Conservation (phyloP, 2,888 invertebrate species). For the Acanthoscelides obtectus region DNA sequence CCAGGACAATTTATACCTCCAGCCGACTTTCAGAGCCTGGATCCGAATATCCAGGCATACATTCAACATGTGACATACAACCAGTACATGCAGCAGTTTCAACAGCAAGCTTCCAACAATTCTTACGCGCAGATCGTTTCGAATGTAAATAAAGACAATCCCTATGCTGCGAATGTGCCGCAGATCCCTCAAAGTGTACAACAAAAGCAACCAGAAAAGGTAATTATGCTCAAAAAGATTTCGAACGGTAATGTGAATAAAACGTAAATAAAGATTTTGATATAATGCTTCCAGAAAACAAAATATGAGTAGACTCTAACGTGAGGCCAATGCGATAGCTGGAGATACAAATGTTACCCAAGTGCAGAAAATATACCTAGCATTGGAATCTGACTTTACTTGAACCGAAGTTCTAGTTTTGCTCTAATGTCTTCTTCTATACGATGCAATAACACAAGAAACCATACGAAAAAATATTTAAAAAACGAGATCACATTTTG, state of each 20-base stretch:
- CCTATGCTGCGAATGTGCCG: conserved; percentile 29
- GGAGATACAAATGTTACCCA: too few species aligned
- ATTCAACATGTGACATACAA: conserved; percentile 39
- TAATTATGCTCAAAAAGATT: too few species aligned
- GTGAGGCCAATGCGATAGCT: too few species aligned
- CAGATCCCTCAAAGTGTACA: conserved; percentile 21
- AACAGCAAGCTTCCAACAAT: conserved; percentile 24
- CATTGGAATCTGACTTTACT: too few species aligned
- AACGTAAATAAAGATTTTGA: conserved; percentile 15
- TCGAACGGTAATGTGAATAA: conserved; percentile 4
- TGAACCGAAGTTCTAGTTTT: too few species aligned
- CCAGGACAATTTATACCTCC: conserved; percentile 26
- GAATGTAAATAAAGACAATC: conserved; percentile 41
- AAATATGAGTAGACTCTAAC: too few species aligned
- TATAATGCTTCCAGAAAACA: too few species aligned
- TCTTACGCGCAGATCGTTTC: conserved; percentile 45
- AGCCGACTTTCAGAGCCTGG: conserved; percentile 30
- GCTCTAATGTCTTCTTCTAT: too few species aligned
- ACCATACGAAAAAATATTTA: neutral
- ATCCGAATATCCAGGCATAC: conserved; percentile 33
- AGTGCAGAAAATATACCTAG: too few species aligned
- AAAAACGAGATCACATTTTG: too few species aligned
- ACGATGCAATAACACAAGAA: neutral
- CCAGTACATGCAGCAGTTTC: conserved; percentile 39
- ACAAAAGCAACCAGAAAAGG: conserved; percentile 9